Evolutionary conservation across 2,797 vertebrate genomes (phyloP).

Genomic region (Morus bassanus): DNA sequence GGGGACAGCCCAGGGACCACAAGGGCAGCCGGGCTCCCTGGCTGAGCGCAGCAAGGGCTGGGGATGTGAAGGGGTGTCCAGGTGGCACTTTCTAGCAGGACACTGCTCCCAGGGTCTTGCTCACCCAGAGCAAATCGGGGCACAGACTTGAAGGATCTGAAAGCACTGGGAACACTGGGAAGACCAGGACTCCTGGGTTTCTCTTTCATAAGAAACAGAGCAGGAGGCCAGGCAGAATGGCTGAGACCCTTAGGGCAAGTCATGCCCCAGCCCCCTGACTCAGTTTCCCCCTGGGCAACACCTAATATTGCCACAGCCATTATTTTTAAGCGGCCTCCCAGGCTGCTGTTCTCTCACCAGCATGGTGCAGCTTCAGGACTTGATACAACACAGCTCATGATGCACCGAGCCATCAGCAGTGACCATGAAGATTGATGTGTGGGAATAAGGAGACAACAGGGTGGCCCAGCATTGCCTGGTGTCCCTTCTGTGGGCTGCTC

Average conservation of each 20-base stretch:
- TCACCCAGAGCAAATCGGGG: accelerated
- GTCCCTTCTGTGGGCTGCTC: not conserved
- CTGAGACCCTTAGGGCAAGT: not conserved
- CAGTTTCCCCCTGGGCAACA: not conserved
- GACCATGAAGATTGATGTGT: not conserved
- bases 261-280: not conserved
- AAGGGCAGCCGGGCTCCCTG: not conserved
- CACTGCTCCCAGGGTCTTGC: not conserved
- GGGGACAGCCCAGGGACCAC: accelerated
- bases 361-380: not conserved
- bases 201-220: not conserved
- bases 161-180: not conserved
- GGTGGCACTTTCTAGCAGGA: not conserved
- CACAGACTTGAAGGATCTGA: not conserved
- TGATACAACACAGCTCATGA: not conserved
- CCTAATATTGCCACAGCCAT: not conserved
- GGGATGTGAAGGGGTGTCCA: accelerated
- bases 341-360: not conserved
- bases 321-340: not conserved
- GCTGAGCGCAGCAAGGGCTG: accelerated
- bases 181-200: not conserved
- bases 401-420: not conserved
- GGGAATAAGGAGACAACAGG: not conserved
- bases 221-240: not conserved
- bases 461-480: not conserved